Percentiles rank a stretch among this genome's conserved stretches.
These are phyloP conservation scores for Glossophaga mutica DNA, from an alignment of 2,797 vertebrate species.

Conservation along the genomic window DNA sequence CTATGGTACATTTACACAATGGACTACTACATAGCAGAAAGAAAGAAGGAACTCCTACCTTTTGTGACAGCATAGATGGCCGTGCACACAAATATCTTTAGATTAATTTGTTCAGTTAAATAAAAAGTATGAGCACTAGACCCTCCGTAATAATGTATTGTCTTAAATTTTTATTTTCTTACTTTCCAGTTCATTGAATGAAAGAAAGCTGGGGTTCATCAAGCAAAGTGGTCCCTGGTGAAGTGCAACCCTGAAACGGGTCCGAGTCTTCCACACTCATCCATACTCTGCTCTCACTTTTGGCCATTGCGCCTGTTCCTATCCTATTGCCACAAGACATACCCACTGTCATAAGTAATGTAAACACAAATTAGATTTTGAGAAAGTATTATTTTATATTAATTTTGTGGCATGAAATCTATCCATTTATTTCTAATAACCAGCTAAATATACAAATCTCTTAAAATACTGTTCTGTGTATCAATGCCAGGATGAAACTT, in stretches of 20 bases:
- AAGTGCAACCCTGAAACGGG: too few relatives aligned
- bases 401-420: background rate
- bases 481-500: background rate
- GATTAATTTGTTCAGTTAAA: background rate
- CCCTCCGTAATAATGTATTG: background rate
- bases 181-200: background rate
- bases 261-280: fast-evolving
- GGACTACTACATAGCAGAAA: too few relatives aligned
- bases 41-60: too few relatives aligned
- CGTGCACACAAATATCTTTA: background rate
- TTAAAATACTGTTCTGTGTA: background rate
- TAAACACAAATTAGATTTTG: constrained; percentile 70
- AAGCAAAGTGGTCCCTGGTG: background rate
- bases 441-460: background rate
- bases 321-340: background rate
- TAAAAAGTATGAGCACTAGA: background rate
- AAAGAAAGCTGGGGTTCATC: background rate
- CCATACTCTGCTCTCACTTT: background rate
- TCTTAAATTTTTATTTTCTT: constrained; percentile 9
- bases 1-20: too few relatives aligned
- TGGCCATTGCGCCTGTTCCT: constrained; percentile 52
- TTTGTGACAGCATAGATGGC: too few relatives aligned
- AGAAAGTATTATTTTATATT: constrained; percentile 43
- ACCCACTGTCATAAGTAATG: constrained; percentile 31
- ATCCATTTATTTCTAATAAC: background rate